phyloP scores from a whole-genome alignment of 1,140 invertebrate genomes.

The Episyrphus balteatus region DNA sequence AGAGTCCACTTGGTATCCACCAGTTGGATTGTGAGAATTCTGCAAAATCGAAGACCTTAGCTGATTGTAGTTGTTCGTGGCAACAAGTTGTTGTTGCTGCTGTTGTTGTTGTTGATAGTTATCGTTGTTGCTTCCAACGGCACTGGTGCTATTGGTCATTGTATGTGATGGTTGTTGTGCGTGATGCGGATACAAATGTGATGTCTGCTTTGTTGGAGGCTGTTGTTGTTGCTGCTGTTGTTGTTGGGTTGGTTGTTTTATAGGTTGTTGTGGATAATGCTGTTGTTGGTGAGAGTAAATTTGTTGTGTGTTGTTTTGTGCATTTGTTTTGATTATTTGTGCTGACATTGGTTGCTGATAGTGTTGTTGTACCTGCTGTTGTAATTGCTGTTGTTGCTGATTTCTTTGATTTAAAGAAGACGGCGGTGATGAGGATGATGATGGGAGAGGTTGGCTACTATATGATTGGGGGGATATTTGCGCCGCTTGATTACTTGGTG shows the following conservation, averaged over 20 bases:
- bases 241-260: constrained; percentile 16
- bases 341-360: constrained; percentile 1
- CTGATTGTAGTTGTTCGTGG: constrained; percentile 27
- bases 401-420: constrained; percentile 14
- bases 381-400: constrained; percentile 16
- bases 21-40: constrained; percentile 33
- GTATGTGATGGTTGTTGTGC: constrained; percentile 12
- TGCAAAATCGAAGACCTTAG: constrained; percentile 32
- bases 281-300: constrained; percentile 21
- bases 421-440: constrained; percentile 25
- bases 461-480: background rate
- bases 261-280: constrained; percentile 20
- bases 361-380: constrained; percentile 22
- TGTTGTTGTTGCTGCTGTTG: constrained; percentile 23
- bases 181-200: constrained; percentile 32
- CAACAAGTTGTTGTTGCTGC: constrained; percentile 18
- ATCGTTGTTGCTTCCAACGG: constrained; percentile 15
- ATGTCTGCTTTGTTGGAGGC: constrained; percentile 37
- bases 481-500: constrained; percentile 16
- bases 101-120: constrained; percentile 11
- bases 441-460: background rate
- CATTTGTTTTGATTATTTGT: background rate
- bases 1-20: constrained; percentile 12
- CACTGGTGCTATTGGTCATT: constrained; percentile 18
- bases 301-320: constrained; percentile 33